phyloP scores from a whole-genome alignment of 64 coral and sea anemone species.

The Hydrozoanthus tunicans region DNA sequence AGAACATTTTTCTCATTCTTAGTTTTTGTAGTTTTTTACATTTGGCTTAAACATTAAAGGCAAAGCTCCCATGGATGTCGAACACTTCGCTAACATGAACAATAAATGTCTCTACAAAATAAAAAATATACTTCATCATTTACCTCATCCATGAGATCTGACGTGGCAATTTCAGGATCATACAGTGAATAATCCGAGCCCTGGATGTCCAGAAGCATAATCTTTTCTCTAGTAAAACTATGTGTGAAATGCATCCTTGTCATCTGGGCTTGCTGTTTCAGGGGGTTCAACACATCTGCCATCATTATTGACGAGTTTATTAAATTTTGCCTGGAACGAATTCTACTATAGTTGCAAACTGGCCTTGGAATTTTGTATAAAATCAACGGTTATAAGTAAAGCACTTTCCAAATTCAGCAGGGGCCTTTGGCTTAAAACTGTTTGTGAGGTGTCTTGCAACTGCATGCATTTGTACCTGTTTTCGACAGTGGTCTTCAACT shows the following conservation, averaged over 20 bases:
- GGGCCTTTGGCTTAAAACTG: slow-evolving; percentile 33
- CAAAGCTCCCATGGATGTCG: too few relatives aligned
- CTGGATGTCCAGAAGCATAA: slow-evolving; percentile 72
- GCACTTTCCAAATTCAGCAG: slow-evolving; percentile 61
- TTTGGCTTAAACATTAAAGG: too few relatives aligned
- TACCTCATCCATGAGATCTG: slow-evolving; percentile 4
- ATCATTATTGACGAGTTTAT: slow-evolving; percentile 56
- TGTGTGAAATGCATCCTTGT: slow-evolving; percentile 57
- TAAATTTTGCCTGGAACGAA: slow-evolving; percentile 53
- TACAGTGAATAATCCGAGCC: slow-evolving; percentile 48
- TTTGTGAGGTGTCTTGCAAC: slow-evolving; percentile 46
- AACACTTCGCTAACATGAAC: background rate
- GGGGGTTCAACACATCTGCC: slow-evolving; percentile 26
- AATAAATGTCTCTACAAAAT: slow-evolving; percentile 42
- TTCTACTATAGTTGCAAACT: slow-evolving; percentile 53
- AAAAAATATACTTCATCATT: slow-evolving; percentile 64
- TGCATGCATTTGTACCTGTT: slow-evolving; percentile 63
- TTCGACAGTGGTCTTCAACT: slow-evolving; percentile 32
- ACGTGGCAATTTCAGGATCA: slow-evolving; percentile 75
- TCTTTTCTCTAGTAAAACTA: slow-evolving; percentile 16
- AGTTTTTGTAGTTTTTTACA: too few relatives aligned
- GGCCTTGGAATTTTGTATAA: slow-evolving; percentile 36
- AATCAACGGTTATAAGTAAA: slow-evolving; percentile 58
- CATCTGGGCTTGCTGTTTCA: background rate
- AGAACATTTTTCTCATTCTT: too few relatives aligned